Evolutionary conservation across 2,113 vertebrate genomes (phyloP).

Genomic region (Actenoides lindsayi): DNA sequence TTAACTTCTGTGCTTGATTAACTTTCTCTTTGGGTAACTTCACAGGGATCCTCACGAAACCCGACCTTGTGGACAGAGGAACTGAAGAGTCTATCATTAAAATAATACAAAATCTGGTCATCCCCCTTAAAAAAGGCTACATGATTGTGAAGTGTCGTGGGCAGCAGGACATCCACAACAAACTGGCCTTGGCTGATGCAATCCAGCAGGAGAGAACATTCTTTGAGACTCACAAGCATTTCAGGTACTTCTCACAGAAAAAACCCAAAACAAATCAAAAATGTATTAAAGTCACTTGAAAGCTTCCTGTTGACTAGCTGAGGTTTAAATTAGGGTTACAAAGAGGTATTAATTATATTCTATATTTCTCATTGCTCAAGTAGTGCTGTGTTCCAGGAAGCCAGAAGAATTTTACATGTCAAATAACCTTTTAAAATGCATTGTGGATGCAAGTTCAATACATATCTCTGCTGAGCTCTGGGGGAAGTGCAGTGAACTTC

Average conservation of each 20-base stretch:
- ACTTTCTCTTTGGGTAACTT: neutral
- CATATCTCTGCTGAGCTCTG: neutral
- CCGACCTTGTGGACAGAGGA: slow-evolving; percentile 88
- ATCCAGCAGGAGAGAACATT: slow-evolving; percentile 80
- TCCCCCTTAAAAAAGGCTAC: slow-evolving; percentile 88
- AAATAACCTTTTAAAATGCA: neutral
- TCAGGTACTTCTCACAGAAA: slow-evolving; percentile 68
- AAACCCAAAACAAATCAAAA: neutral
- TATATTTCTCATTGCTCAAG: neutral
- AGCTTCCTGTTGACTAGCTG: neutral
- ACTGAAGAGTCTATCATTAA: slow-evolving; percentile 78
- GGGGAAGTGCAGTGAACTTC: neutral
- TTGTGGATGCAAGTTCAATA: neutral
- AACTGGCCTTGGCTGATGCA: slow-evolving; percentile 77
- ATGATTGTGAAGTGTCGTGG: slow-evolving; percentile 90
- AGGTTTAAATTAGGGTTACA: neutral
- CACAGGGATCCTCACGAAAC: slow-evolving; percentile 91
- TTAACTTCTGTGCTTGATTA: fast-evolving
- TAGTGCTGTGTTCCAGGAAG: neutral
- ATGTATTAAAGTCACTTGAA: neutral
- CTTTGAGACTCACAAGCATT: slow-evolving; percentile 79
- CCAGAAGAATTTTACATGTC: neutral
- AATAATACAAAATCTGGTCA: slow-evolving; percentile 77
- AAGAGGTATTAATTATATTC: neutral
- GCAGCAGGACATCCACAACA: slow-evolving; percentile 78